Conservation (phyloP, 2,113 vertebrate species). For the Tyto alba region DNA sequence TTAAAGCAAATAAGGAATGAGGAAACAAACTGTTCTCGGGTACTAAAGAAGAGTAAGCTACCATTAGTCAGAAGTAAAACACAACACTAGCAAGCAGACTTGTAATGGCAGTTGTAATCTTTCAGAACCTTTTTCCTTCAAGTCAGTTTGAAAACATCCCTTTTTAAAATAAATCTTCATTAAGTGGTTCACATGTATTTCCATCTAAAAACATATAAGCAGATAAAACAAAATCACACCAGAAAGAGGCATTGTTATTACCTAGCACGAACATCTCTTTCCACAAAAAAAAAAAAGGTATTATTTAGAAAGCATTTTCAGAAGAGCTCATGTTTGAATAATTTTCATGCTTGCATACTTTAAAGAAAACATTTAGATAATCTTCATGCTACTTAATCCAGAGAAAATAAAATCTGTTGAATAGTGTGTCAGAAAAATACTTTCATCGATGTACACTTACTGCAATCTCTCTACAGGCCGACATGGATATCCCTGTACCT, state of each 20-base stretch:
- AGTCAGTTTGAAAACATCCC: background rate
- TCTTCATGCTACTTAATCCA: background rate
- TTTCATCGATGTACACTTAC: constrained; percentile 71
- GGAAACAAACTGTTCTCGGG: background rate
- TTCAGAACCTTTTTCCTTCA: background rate
- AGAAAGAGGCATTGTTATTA: background rate
- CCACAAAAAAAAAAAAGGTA: background rate
- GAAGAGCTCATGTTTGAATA: background rate
- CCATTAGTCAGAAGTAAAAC: background rate
- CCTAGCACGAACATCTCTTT: background rate
- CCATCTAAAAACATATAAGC: background rate
- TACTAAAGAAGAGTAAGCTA: background rate
- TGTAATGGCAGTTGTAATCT: background rate
- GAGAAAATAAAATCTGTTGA: background rate
- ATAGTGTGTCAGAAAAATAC: background rate
- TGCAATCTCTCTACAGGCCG: constrained; percentile 86
- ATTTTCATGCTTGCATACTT: background rate
- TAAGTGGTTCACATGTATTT: background rate
- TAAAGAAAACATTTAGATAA: background rate
- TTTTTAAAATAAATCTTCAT: background rate
- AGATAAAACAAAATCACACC: background rate
- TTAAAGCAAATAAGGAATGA: background rate
- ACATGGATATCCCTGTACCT: constrained; percentile 88
- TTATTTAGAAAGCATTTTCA: background rate
- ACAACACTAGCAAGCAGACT: background rate